Evolutionary conservation across 2,797 vertebrate species (phyloP).

Genomic region (Champsocephalus esox): DNA sequence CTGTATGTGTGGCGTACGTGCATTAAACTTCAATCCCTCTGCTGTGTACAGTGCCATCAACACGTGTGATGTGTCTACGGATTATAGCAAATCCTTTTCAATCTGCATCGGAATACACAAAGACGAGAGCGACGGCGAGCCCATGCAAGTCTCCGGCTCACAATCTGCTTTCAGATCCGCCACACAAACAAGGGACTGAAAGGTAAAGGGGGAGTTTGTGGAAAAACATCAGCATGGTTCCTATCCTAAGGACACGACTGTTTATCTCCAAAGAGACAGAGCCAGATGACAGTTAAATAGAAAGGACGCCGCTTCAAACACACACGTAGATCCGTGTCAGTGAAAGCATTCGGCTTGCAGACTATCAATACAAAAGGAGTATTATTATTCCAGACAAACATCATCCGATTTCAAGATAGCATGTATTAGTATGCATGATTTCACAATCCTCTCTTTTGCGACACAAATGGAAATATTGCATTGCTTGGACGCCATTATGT

Average conservation of each 20-base stretch:
- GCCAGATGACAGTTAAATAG: conserved; percentile 20
- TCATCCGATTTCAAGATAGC: conserved; percentile 28
- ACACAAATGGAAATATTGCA: conserved; percentile 19
- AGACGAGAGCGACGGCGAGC: conserved; percentile 23
- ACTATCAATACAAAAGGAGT: conserved; percentile 26
- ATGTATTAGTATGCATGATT: conserved; percentile 39
- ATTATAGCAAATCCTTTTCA: conserved; percentile 67
- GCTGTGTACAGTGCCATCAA: conserved; percentile 56
- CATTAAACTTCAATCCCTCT: conserved; percentile 36
- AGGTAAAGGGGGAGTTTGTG: conserved; percentile 45
- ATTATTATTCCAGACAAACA: conserved; percentile 49
- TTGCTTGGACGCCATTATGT: conserved; percentile 25
- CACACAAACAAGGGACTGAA: conserved; percentile 3
- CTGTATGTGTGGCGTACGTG: conserved; percentile 8
- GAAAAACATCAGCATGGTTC: conserved; percentile 48
- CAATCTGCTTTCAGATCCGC: conserved; percentile 69
- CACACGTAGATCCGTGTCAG: conserved; percentile 41
- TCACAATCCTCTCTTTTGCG: background rate
- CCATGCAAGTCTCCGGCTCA: conserved; percentile 42
- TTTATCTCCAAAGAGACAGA: conserved; percentile 75
- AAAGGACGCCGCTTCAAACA: conserved; percentile 47
- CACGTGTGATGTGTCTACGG: conserved; percentile 56
- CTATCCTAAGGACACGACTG: conserved; percentile 66
- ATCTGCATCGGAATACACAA: conserved; percentile 49
- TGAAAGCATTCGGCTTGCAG: background rate